Base-by-base conservation (phyloP, 2,888 invertebrate genomes). In the Sceliomorpha sp. region DNA sequence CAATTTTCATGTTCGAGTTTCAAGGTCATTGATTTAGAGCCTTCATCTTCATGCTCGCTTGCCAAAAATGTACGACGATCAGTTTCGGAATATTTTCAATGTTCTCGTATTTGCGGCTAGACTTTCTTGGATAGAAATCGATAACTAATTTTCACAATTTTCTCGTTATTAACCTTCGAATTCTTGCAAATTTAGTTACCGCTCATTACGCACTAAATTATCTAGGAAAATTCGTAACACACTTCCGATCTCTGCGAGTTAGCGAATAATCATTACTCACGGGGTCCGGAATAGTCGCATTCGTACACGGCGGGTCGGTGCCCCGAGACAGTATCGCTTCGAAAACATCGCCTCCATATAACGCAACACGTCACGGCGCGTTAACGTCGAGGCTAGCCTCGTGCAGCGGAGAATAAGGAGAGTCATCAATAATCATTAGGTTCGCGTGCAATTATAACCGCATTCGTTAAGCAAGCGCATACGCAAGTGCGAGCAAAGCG, bases 341-440 rank as follows among this genome's bases (percentile, higher is more conserved):
- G 58, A 72, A 73, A 78, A 80, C 77, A 79, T 80, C 75, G 78
- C 73, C 77, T 77, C 77, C 76, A 76, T 58, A 47, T 74, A 78
- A 76, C 75, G 72, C 68, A 50, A 70, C 66, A 66, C 62, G 70
- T 62, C 63, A 70, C 56, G 60, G 58, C 13, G 67, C 72, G 77
- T 75, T 71, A 70, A 68, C 63, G 45, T 45, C 5, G 70, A 70
- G 62, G 67, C 55, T 55, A 56, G 66, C 59, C 59, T 69, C 51
- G 59, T 62, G 36, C 53, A 37, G 56, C 64, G 55, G 70, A 76
- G 73, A 77, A 64, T 77, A 75, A 77, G 75, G 71, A 70, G 76
- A 66, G 69, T 77, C 85, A 85, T 86, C 83, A 80, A 86, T 84
- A 84, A 86, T 76, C 84, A 83, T 85, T 85, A 84, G 80, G 76